Percentiles rank a stretch among this genome's conserved stretches.
These are phyloP conservation scores for Gymnoscopelus braueri DNA, from an alignment of 2,797 vertebrate genomes.

Conservation along the genomic window DNA sequence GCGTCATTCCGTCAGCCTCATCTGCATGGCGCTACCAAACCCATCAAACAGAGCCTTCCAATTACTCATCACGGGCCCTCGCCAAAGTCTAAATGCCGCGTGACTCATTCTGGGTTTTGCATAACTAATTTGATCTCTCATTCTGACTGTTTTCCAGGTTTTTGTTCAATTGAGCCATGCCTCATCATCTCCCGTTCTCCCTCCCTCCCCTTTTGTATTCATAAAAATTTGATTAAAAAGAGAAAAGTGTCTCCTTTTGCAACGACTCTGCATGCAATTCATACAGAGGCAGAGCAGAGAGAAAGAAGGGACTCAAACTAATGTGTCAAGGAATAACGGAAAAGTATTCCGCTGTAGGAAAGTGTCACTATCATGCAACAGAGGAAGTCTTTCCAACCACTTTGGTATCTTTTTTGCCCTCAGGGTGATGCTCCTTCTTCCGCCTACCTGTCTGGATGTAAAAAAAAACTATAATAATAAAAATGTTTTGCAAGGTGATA, in stretches of 20 bases:
- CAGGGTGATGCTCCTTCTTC: conserved; percentile 59
- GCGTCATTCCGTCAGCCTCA: too few species aligned
- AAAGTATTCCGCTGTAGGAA: conserved; percentile 52
- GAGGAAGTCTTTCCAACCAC: conserved; percentile 73
- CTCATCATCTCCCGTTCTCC: conserved; percentile 8
- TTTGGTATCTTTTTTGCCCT: conserved; percentile 68
- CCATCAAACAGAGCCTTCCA: conserved; percentile 22
- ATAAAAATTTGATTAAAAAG: conserved; percentile 42
- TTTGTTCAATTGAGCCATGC: conserved; percentile 1
- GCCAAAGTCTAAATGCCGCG: conserved; percentile 7
- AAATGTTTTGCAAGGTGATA: conserved; percentile 68
- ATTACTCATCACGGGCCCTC: conserved; percentile 1
- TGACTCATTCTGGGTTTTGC: not conserved
- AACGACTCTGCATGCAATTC: conserved; percentile 32
- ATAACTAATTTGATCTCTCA: conserved; percentile 8
- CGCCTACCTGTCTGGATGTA: conserved; percentile 62
- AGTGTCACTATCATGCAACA: conserved; percentile 57
- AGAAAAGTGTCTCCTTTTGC: conserved; percentile 35
- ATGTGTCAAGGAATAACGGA: conserved; percentile 49
- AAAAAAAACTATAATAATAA: conserved; percentile 32
- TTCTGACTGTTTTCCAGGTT: conserved; percentile 24
- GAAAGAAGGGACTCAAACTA: conserved; percentile 17
- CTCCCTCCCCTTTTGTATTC: conserved; percentile 22
- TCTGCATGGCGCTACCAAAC: conserved; percentile 6
- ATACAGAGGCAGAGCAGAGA: conserved; percentile 38